Base-by-base conservation (phyloP, 2,888 invertebrate genomes). In the Diloba caeruleocephala region DNA sequence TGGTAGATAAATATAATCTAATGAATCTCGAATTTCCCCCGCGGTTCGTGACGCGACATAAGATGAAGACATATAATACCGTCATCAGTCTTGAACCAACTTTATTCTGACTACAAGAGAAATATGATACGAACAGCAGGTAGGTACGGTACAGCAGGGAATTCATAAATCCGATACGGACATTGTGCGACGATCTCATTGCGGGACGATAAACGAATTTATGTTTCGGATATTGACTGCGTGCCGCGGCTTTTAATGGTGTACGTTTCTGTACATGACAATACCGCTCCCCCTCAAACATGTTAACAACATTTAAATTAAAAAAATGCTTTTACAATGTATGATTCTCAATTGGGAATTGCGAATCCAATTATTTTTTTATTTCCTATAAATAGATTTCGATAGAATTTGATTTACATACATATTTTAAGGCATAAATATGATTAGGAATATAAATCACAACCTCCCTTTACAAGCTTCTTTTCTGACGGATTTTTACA, bases 1-100 rank as follows among this genome's bases (percentile, higher is more conserved):
- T 33, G 39, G 38, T 45, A 76, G 74, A 80, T 78, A 83, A 82
- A 82, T 78, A 70, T 69, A n/a, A n/a, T 58, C 46, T 54, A 70
- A 78, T 64, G 74, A 77, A 82, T 82, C 73, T 78, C 65, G 75
- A 75, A 81, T 85, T 84, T 85, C 82, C 81, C 79, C 44, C 57
- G 78, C 53, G 79, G 64, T 67, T 71, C 67, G 69, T 76, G 69
- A 74, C 76, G 68, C 74, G 74, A 77, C 74, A 70, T 65, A 61
- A 73, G 73, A 53, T 71, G 74, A 74, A 78, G 75, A 79, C 63
- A 60, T 74, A 71, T 71, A 73, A 64, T 69, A 71, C 69, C 64
- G 73, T 74, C 76, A 76, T 76, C 78, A 71, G 64, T 71, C 63
- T 59, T 58, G 56, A 59, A 55, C 51, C 51, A 66, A 76, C 68